A percentile compares a stretch with the other conserved stretches of the same genome.
These are phyloP conservation scores for Melanogrammus aeglefinus DNA, from an alignment of 2,797 vertebrate genomes.

Conservation along the genomic window DNA sequence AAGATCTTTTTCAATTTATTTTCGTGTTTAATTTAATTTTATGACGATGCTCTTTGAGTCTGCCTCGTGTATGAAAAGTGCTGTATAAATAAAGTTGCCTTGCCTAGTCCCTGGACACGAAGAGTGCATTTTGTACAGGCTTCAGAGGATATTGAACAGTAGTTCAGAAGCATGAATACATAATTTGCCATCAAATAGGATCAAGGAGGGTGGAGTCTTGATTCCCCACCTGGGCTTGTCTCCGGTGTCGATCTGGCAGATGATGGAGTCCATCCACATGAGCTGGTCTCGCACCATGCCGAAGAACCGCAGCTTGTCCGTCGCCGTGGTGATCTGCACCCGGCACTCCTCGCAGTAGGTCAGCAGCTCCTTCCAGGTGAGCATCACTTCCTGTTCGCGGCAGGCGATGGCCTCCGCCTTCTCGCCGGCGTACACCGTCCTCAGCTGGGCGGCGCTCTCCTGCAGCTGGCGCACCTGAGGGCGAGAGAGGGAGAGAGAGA, in stretches of 20 bases:
- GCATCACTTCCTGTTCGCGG: constrained; percentile 88
- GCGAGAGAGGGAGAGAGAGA: not conserved
- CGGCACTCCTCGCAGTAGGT: constrained; percentile 87
- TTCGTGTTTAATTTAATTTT: too few species aligned
- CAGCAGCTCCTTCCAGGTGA: constrained; percentile 89
- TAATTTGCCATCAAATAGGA: too few species aligned
- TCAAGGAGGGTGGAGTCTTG: too few species aligned
- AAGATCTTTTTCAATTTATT: too few species aligned
- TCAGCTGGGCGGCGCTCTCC: constrained; percentile 88
- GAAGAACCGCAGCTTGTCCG: constrained; percentile 88
- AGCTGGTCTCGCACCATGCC: constrained; percentile 84
- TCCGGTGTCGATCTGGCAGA: constrained; percentile 85
- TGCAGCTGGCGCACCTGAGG: constrained; percentile 87
- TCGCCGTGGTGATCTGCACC: constrained; percentile 86
- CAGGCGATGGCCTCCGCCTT: constrained; percentile 88
- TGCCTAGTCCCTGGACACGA: too few species aligned
- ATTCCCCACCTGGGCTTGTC: constrained; percentile 87
- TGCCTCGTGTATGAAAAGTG: too few species aligned
- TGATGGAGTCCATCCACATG: constrained; percentile 90
- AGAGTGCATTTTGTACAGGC: too few species aligned
- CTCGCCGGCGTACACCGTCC: constrained; percentile 91
- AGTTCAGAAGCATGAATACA: too few species aligned
- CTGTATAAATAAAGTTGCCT: too few species aligned
- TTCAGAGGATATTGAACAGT: too few species aligned
- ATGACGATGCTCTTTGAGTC: too few species aligned